Evolutionary conservation across 2,888 invertebrate species (phyloP).

Genomic region (Drosophila colorata): DNA sequence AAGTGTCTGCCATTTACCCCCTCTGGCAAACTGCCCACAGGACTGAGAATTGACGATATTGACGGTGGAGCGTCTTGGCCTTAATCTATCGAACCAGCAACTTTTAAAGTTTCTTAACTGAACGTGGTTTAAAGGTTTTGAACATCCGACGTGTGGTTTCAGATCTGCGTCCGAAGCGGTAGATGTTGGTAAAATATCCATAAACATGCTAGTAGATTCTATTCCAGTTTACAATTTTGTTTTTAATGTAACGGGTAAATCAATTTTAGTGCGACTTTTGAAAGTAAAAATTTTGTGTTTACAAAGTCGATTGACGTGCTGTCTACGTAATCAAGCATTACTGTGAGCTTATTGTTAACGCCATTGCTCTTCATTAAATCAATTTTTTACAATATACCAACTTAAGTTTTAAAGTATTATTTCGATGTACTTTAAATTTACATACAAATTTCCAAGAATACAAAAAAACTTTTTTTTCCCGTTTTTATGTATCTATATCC

Average conservation of each 20-base stretch:
- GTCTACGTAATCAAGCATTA: not conserved
- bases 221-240: not conserved
- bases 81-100: not conserved
- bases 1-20: slow-evolving; percentile 26
- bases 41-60: not conserved
- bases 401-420: too few species aligned
- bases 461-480: too few species aligned
- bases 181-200: not conserved
- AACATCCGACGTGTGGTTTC: not conserved
- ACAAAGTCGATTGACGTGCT: too few species aligned
- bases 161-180: not conserved
- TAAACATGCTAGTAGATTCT: not conserved
- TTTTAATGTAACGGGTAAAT: not conserved
- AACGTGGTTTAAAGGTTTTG: not conserved
- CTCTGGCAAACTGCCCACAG: not conserved
- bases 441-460: too few species aligned
- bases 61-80: not conserved
- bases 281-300: too few species aligned
- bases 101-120: too few species aligned
- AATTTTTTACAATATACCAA: too few species aligned
- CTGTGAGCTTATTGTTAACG: too few species aligned
- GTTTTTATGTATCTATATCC: too few species aligned
- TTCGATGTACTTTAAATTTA: too few species aligned
- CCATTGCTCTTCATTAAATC: too few species aligned
- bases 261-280: not conserved